Conservation (phyloP, 1,140 invertebrate genomes). For the Armadillidium nasatum region DNA sequence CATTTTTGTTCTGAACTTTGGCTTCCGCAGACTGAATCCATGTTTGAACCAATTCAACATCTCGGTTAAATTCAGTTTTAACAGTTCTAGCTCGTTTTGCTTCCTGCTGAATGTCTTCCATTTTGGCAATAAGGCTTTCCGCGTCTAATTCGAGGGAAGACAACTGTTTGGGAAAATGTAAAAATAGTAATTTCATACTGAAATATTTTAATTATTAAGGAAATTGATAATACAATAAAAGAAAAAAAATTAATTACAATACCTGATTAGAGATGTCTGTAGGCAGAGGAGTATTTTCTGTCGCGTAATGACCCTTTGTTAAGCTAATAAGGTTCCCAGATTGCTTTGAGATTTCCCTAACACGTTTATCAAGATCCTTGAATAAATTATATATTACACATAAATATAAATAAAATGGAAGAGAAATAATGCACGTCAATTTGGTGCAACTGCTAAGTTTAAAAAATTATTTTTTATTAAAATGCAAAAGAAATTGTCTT, state of each 20-base stretch:
- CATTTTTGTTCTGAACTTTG: slow-evolving; percentile 70
- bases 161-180: slow-evolving; percentile 43
- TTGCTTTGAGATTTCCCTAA: not conserved
- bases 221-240: not conserved
- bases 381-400: not conserved
- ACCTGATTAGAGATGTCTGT: slow-evolving; percentile 6
- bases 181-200: not conserved
- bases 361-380: not conserved
- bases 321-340: not conserved
- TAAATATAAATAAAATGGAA: no score
- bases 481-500: no score
- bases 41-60: slow-evolving; percentile 70
- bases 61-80: slow-evolving; percentile 68
- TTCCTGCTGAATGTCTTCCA: slow-evolving; percentile 81
- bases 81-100: slow-evolving; percentile 76
- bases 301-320: not conserved
- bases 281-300: not conserved
- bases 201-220: no score
- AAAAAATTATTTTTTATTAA: no score
- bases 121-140: slow-evolving; percentile 66
- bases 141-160: slow-evolving; percentile 58
- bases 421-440: no score
- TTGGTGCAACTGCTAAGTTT: no score
- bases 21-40: slow-evolving; percentile 78
- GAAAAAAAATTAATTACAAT: not conserved